phyloP scores from a whole-genome alignment of 1,140 invertebrate genomes.

The Apis laboriosa region DNA sequence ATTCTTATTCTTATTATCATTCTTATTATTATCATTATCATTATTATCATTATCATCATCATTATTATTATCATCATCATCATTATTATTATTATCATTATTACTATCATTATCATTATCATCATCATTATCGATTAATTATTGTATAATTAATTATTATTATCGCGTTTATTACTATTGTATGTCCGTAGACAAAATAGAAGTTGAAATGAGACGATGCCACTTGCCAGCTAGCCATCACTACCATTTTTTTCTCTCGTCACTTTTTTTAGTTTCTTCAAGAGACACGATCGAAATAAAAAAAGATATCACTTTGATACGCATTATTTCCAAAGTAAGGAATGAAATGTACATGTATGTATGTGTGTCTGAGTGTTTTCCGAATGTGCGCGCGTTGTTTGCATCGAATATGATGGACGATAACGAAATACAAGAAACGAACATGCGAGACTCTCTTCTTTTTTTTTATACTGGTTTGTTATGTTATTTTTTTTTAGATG shows the following conservation, averaged over 20 bases:
- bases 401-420: slow-evolving; percentile 8
- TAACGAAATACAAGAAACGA: slow-evolving; percentile 28
- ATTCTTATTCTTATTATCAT: slow-evolving; percentile 34
- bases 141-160: slow-evolving; percentile 61
- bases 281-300: slow-evolving; percentile 32
- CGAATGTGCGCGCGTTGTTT: slow-evolving; percentile 19
- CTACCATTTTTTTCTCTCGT: slow-evolving; percentile 22
- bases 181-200: neutral
- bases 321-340: slow-evolving; percentile 53
- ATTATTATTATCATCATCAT: slow-evolving; percentile 23
- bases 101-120: slow-evolving; percentile 59
- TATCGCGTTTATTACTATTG: slow-evolving; percentile 32
- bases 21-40: neutral
- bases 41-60: neutral
- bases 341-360: slow-evolving; percentile 30
- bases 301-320: slow-evolving; percentile 41
- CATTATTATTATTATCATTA: no score
- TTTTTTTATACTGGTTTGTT: slow-evolving; percentile 81
- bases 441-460: slow-evolving; percentile 61
- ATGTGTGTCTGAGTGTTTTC: slow-evolving; percentile 29
- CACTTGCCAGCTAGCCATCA: slow-evolving; percentile 64
- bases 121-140: slow-evolving; percentile 60
- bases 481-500: slow-evolving; percentile 80
- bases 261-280: neutral
- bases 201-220: slow-evolving; percentile 48